Conservation (phyloP, 2,888 invertebrate species). For the Drosophila atroscutellata region DNA sequence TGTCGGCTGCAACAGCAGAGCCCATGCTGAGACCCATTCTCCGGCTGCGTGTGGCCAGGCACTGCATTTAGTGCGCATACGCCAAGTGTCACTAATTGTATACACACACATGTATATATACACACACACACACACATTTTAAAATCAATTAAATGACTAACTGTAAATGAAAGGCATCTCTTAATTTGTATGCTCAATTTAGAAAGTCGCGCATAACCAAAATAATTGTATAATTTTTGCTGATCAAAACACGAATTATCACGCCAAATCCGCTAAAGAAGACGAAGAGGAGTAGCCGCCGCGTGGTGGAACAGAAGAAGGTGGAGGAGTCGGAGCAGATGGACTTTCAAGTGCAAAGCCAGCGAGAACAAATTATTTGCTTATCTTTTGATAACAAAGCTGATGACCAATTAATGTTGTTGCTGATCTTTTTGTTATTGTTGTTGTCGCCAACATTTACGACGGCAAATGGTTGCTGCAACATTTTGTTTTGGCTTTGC, state of each 20-base stretch:
- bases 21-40: conserved; percentile 33
- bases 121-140: conserved; percentile 10
- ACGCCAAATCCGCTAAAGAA: conserved; percentile 41
- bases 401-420: conserved; percentile 81
- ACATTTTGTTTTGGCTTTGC: conserved; percentile 50
- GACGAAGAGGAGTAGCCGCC: neutral
- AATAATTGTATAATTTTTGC: conserved; percentile 71
- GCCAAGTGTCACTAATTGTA: conserved; percentile 72
- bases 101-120: conserved; percentile 11
- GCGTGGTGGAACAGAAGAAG: neutral
- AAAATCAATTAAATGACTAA: conserved; percentile 63
- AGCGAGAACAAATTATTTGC: conserved; percentile 69
- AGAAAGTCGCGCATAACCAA: conserved; percentile 69
- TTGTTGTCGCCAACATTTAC: conserved; percentile 54
- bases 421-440: conserved; percentile 23
- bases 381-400: conserved; percentile 70
- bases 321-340: conserved; percentile 7
- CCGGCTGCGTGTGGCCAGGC: conserved; percentile 62
- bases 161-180: conserved; percentile 57
- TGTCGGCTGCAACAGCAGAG: conserved; percentile 42
- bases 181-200: conserved; percentile 59
- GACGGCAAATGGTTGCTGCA: conserved; percentile 71
- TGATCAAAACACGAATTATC: conserved; percentile 51
- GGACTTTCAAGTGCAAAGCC: conserved; percentile 34
- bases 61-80: conserved; percentile 71